Conservation (phyloP, 2,113 vertebrate genomes). For the Lates calcarifer region DNA sequence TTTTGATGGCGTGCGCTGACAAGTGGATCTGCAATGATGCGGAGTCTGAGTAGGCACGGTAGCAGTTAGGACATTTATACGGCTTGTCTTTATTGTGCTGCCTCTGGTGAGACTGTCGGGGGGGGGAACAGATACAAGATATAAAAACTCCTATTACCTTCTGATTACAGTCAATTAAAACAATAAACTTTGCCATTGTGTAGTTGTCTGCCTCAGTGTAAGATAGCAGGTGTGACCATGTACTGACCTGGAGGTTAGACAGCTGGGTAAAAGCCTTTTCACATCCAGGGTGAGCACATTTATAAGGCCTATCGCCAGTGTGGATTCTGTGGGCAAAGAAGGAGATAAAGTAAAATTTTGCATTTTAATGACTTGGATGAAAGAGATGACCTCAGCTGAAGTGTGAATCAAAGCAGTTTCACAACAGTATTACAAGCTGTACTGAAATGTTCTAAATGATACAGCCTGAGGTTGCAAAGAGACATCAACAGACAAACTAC, state of each 20-base stretch:
- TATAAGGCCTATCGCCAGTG: conserved; percentile 87
- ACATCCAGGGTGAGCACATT: conserved; percentile 87
- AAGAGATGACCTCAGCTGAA: not conserved
- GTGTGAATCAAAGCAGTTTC: not conserved
- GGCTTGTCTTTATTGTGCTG: conserved; percentile 99
- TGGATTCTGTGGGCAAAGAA: conserved; percentile 81
- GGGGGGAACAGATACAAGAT: no score
- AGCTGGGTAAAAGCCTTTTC: conserved; percentile 89
- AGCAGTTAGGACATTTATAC: conserved; percentile 99
- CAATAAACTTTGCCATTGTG: no score
- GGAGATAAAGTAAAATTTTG: not conserved
- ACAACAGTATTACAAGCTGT: not conserved
- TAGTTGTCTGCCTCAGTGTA: no score
- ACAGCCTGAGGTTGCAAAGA: not conserved
- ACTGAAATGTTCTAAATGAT: not conserved
- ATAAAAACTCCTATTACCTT: not conserved
- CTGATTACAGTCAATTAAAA: not conserved
- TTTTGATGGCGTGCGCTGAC: conserved; percentile 97
- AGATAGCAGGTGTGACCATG: no score
- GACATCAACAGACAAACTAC: not conserved
- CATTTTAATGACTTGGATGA: not conserved
- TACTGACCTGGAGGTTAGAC: conserved; percentile 86
- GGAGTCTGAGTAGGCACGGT: conserved; percentile 97
- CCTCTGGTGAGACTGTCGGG: conserved; percentile 95
- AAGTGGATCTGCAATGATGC: conserved; percentile 99